A percentile compares a stretch with the other conserved stretches of the same genome.
Evolutionary conservation across 1,140 invertebrate species (phyloP).

Genomic region (Atopsyche davidsoni): DNA sequence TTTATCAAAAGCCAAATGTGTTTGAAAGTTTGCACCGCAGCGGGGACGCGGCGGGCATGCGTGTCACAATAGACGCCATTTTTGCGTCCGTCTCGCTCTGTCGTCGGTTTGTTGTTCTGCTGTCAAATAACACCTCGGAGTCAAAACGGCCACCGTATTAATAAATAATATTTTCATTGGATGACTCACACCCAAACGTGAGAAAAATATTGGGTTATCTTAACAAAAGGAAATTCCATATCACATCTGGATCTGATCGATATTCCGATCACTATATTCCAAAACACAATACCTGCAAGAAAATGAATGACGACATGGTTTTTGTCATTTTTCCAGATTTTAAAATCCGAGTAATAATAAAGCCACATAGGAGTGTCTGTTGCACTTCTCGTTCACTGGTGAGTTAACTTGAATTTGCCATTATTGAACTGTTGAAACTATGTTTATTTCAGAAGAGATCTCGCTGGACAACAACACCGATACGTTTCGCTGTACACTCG

Average conservation of each 20-base stretch:
- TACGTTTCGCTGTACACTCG: too few relatives aligned
- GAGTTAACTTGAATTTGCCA: not conserved
- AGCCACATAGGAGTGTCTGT: slow-evolving; percentile 28
- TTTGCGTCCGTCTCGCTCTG: slow-evolving; percentile 16
- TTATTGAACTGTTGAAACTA: slow-evolving; percentile 29
- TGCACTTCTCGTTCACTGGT: slow-evolving; percentile 1
- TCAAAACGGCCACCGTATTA: slow-evolving; percentile 12
- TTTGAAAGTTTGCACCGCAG: too few relatives aligned
- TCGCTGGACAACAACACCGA: too few relatives aligned
- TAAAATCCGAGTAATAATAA: slow-evolving; percentile 39
- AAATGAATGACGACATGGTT: slow-evolving; percentile 50
- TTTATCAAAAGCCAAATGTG: too few relatives aligned
- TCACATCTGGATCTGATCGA: not conserved
- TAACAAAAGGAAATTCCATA: too few relatives aligned
- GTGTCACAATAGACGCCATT: slow-evolving; percentile 24
- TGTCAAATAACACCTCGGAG: slow-evolving; percentile 17
- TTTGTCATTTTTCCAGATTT: slow-evolving; percentile 48
- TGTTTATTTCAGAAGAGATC: slow-evolving; percentile 32
- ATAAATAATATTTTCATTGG: slow-evolving; percentile 15
- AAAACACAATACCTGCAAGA: slow-evolving; percentile 41
- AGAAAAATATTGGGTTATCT: too few relatives aligned
- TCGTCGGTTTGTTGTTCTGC: slow-evolving; percentile 13
- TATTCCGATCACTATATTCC: not conserved
- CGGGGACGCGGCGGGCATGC: slow-evolving; percentile 10
- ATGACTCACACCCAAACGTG: slow-evolving; percentile 19